Evolutionary conservation across 2,113 vertebrate species (phyloP), one percentile per base, ranked within the genome.

Genomic region (Boulengeromyrus knoepffleri): DNA sequence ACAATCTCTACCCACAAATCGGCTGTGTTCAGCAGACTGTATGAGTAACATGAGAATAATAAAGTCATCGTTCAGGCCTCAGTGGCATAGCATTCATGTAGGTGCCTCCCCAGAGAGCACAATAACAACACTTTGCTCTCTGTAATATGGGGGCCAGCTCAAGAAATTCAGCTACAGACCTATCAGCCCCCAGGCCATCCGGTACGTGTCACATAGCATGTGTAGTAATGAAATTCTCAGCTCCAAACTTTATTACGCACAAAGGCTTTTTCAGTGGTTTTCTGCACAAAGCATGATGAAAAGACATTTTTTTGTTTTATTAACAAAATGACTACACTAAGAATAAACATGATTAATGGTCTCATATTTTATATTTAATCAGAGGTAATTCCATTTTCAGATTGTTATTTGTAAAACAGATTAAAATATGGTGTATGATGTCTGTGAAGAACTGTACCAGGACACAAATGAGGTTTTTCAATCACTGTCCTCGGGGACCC

Each of bases 241-340:
- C 36, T 19, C 36, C 15, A 42, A 80, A 80, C 74, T 80, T 80
- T 80, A 80, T 42, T 42, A 80, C 62, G 1, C 62, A 4, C 62
- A 17, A 80, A 39, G 74, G 74, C n/a, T 80, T 42, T 80, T 39
- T 42, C 74, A 19, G 31, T 42, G 74, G 74, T 36, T 17, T 80
- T 42, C 36, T 80, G 74, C 31, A 80, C 74, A 80, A 39, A 36
- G 74, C 74, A 42, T 80, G 36, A 80, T 80, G 74, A 42, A 80
- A 80, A 80, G 74, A 80, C 36, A 42, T 80, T 80, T 77, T 36
- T 80, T 42, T 39, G 74, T 36, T 80, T 80, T 80, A 88, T 88
- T 88, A 88, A 88, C 42, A 53, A 45, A n/a, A 46, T 58, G 36
- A 88, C 36, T 88, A 56, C 52, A 45, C 53, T 47, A 62, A 45